Evolutionary conservation across 1,140 invertebrate species (phyloP).

Genomic region (Rhopalosiphum padi): DNA sequence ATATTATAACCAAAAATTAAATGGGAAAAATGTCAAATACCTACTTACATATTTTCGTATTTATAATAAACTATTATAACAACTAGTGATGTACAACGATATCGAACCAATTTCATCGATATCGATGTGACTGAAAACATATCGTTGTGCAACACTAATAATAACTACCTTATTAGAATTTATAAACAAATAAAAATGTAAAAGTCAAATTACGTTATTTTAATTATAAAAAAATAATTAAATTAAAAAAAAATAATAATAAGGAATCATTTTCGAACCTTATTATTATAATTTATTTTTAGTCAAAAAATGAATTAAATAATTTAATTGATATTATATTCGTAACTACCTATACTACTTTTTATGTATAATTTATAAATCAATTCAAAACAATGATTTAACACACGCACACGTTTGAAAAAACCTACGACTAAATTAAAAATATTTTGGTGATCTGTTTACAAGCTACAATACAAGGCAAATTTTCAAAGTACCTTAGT

Average conservation of each 20-base stretch:
- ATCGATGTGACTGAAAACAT: no score
- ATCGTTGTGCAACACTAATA: neutral
- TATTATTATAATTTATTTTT: neutral
- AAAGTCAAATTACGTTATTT: slow-evolving; percentile 2
- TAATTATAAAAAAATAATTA: neutral
- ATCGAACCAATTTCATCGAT: no score
- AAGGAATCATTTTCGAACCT: neutral
- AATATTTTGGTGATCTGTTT: neutral
- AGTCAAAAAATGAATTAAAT: neutral
- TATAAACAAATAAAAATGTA: neutral
- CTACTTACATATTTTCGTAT: neutral
- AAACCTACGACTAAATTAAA: neutral
- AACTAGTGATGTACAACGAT: no score
- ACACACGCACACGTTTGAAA: slow-evolving; percentile 28
- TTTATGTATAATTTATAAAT: neutral
- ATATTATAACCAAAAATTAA: neutral
- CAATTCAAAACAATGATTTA: slow-evolving; percentile 11
- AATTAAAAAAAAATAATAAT: neutral
- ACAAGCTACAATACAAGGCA: slow-evolving; percentile 1
- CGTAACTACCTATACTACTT: neutral
- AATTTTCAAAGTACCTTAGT: neutral
- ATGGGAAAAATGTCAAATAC: neutral
- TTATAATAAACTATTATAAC: neutral
- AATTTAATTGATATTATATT: neutral
- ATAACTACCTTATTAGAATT: neutral